Conservation (phyloP, 1,140 invertebrate species). For the Homalodisca vitripennis region DNA sequence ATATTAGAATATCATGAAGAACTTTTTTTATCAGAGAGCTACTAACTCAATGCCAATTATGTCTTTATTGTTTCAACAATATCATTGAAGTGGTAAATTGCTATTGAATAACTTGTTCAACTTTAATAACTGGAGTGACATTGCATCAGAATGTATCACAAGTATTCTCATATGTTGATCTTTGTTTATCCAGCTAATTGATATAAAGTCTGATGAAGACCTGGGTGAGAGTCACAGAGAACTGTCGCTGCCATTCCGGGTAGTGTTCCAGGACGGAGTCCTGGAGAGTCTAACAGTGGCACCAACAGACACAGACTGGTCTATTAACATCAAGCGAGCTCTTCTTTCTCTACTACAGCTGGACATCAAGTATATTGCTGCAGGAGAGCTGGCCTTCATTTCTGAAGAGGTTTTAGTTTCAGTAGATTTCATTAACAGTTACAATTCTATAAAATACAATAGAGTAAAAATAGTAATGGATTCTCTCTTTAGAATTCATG, state of each 20-base stretch:
- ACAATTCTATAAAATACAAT: too few species aligned
- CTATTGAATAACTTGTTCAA: too few species aligned
- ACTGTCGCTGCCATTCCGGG: conserved; percentile 31
- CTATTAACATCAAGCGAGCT: conserved; percentile 42
- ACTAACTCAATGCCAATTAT: too few species aligned
- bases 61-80: too few species aligned
- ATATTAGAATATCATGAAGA: too few species aligned
- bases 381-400: conserved; percentile 7
- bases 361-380: conserved; percentile 29
- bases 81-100: too few species aligned
- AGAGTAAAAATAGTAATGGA: too few species aligned
- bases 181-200: conserved; percentile 24
- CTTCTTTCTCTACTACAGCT: conserved; percentile 38
- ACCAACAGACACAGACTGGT: conserved; percentile 35
- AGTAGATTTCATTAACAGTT: too few species aligned
- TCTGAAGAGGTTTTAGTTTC: conserved; percentile 29
- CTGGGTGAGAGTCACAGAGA: background rate
- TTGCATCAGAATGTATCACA: background rate
- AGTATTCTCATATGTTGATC: conserved; percentile 23
- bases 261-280: conserved; percentile 26
- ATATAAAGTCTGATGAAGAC: conserved; percentile 6
- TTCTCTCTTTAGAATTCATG: too few species aligned
- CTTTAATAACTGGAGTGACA: too few species aligned
- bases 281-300: conserved; percentile 21
- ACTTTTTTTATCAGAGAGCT: too few species aligned